Evolutionary conservation across 92 coral and sea anemone species (phyloP).

Genomic region (Micromussa lordhowensis): DNA sequence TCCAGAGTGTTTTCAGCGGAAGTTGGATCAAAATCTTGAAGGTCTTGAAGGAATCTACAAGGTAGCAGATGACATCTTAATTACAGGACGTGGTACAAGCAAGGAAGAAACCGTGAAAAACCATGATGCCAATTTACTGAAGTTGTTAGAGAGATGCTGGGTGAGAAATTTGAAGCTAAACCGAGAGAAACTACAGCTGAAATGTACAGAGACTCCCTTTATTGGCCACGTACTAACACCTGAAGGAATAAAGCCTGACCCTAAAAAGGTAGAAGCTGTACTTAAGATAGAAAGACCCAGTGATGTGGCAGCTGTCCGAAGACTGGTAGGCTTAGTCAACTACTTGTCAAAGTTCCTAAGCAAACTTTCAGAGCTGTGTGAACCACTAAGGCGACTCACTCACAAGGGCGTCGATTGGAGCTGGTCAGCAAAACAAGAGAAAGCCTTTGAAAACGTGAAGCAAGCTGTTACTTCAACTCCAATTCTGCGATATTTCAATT

Average conservation of each 20-base stretch:
- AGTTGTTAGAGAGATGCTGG: conserved; percentile 37
- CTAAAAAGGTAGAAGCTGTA: conserved; percentile 37
- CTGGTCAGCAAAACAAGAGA: conserved; percentile 48
- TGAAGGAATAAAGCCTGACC: conserved; percentile 51
- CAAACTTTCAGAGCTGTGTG: background rate
- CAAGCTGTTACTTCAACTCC: no score
- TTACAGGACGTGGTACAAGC: conserved; percentile 39
- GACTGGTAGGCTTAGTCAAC: conserved; percentile 34
- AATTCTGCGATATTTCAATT: conserved; percentile 32
- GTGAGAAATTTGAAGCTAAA: conserved; percentile 43
- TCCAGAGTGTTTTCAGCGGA: no score
- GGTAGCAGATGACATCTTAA: conserved; percentile 58
- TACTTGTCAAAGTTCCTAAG: background rate
- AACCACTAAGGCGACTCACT: conserved; percentile 18
- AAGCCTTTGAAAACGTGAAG: no score
- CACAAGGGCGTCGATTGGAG: conserved; percentile 38
- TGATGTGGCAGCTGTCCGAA: conserved; percentile 27
- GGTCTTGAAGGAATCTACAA: no score
- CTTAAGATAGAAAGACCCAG: conserved; percentile 43
- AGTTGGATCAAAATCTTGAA: no score
- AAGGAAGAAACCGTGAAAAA: conserved; percentile 33
- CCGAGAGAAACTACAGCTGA: conserved; percentile 37
- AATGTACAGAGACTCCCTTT: conserved; percentile 33
- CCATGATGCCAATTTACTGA: conserved; percentile 35
- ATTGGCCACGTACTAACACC: conserved; percentile 49